Evolutionary conservation across 2,113 vertebrate species (phyloP), one percentile per base, ranked within the genome.

Genomic region (Callocephalon fimbriatum): DNA sequence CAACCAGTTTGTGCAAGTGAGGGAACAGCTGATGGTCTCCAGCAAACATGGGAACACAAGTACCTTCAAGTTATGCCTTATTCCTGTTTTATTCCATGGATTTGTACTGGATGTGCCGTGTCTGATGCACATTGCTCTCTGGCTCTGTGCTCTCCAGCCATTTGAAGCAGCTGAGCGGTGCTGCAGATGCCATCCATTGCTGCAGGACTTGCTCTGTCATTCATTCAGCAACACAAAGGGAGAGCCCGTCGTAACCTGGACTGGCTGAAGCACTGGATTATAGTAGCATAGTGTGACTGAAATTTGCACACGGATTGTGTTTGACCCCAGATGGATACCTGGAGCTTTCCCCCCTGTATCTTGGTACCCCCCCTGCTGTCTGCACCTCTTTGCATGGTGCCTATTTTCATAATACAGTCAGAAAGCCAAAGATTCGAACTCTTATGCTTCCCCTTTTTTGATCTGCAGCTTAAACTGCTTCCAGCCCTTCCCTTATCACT

Each of bases 31-130:
- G 68, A 7, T 8, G 54, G 29, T 27, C 48, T 78, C 4, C 1
- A 70, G 10, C 32, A 11, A 67, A 37, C 40, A 0, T 1, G 12
- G 65, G 12, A 63, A 7, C 51, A 10, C 35, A 25, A 2, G 0
- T 7, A 16, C 23, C 48, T 75, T 53, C 3, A 0, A n/a, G 6
- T 47, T 22, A 4, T 23, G n/a, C 42, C 10, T 44, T 21, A 1
- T 11, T 81, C 11, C 29, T n/a, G 0, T 12, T 27, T 12, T 11
- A 31, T 4, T 9, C 6, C 22, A 0, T 15, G 85, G 66, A 18
- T 68, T 48, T 54, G 1, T 26, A 0, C 8, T 4, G 5, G 13
- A 5, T 1, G 12, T 61, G 70, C n/a, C 16, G 7, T 18, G 35
- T 32, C 58, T 65, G 6, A 3, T 5, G 37, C 12, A 1, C 2